These are phyloP conservation scores for Ascaphus truei DNA, from an alignment of 2,113 vertebrate genomes.

Conservation along the genomic window DNA sequence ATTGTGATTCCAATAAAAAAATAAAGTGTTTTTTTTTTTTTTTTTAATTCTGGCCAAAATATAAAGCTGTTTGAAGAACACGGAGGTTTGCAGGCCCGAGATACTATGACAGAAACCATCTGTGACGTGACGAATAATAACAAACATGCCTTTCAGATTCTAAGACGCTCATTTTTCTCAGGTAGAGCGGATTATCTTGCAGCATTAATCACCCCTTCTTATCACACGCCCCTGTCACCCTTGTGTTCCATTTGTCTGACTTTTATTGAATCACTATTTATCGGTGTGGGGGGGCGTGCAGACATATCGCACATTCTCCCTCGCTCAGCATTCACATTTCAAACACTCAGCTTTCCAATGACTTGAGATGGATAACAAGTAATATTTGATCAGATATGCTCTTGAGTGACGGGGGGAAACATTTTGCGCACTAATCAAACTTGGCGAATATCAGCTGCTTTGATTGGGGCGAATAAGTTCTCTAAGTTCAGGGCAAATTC, in stretches of 20 bases:
- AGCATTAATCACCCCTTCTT: conserved; percentile 22
- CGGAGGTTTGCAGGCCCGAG: neutral
- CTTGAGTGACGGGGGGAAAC: too few species aligned
- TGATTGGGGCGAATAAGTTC: too few species aligned
- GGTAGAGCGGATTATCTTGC: conserved; percentile 18
- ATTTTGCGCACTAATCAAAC: too few species aligned
- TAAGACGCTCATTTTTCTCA: conserved; percentile 24
- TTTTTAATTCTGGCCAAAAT: neutral
- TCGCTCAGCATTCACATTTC: neutral
- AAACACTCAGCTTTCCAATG: neutral
- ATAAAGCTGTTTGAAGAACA: neutral
- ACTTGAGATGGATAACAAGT: neutral
- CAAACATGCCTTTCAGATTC: conserved; percentile 23
- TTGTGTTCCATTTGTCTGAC: conserved; percentile 1
- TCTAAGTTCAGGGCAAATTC: too few species aligned
- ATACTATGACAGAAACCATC: conserved; percentile 10
- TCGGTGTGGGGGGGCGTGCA: conserved; percentile 3
- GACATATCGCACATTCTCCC: neutral
- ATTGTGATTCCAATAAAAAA: too few species aligned
- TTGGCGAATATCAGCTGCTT: too few species aligned
- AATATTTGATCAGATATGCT: neutral
- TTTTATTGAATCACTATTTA: conserved; percentile 21
- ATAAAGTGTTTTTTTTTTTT: neutral
- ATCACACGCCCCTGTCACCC: conserved; percentile 16
- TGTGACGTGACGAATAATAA: conserved; percentile 16